phyloP scores from a whole-genome alignment of 2,888 invertebrate species.

The Polydrusus cervinus region DNA sequence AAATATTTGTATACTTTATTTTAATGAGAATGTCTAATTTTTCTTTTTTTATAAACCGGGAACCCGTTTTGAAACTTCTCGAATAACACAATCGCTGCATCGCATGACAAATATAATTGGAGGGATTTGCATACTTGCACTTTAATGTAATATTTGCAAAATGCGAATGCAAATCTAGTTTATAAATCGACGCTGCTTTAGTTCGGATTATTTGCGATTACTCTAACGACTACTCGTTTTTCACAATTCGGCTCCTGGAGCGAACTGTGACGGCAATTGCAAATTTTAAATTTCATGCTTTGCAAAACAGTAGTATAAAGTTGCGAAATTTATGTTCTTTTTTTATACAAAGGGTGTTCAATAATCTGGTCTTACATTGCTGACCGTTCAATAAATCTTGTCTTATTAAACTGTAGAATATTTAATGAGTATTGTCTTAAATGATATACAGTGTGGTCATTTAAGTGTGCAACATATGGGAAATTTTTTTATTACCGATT shows the following conservation, averaged over 20 bases:
- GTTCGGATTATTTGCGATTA: neutral
- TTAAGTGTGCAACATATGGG: no score
- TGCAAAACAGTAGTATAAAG: neutral
- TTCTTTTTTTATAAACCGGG: neutral
- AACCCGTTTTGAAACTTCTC: constrained; percentile 2
- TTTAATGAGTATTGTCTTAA: no score
- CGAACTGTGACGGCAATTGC: neutral
- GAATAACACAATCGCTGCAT: constrained; percentile 1
- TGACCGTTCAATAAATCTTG: no score
- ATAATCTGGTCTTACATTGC: no score
- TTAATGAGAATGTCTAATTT: neutral
- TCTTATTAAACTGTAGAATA: no score
- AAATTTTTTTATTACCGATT: no score
- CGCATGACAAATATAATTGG: constrained; percentile 13
- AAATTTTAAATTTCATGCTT: neutral
- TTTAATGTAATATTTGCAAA: constrained; percentile 5
- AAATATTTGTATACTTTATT: neutral
- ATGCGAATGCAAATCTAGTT: constrained; percentile 1
- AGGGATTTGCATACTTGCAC: neutral
- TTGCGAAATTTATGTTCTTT: neutral
- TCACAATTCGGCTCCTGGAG: neutral
- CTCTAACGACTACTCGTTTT: constrained; percentile 6
- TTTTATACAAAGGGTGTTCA: no score
- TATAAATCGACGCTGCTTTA: constrained; percentile 11
- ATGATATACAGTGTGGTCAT: no score